Evolutionary conservation across 2,888 invertebrate species (phyloP).

Genomic region (Eupithecia pulchellata): DNA sequence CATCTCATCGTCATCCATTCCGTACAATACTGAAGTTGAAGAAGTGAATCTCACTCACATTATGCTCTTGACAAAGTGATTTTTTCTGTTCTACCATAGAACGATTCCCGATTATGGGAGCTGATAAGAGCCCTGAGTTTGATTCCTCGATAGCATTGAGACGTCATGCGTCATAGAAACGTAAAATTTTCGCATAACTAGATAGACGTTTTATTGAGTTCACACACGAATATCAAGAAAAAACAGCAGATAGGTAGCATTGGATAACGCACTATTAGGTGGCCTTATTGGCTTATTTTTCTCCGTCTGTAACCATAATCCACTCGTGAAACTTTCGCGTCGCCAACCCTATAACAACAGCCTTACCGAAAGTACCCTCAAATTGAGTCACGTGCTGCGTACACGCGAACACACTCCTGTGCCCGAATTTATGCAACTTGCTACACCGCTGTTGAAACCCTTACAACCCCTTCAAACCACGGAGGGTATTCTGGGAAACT

Average conservation of each 20-base stretch:
- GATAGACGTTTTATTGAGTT: too few species aligned
- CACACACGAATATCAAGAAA: too few species aligned
- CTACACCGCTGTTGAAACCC: conserved; percentile 51
- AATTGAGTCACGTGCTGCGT: conserved; percentile 71
- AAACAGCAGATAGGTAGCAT: too few species aligned
- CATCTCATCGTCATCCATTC: too few species aligned
- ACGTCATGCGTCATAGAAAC: background rate
- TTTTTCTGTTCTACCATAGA: too few species aligned
- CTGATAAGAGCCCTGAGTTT: background rate
- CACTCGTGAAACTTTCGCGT: conserved; percentile 9
- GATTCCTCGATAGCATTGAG: background rate
- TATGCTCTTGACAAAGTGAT: too few species aligned
- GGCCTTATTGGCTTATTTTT: too few species aligned
- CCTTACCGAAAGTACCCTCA: conserved; percentile 51
- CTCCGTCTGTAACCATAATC: background rate
- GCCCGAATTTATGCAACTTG: conserved; percentile 75
- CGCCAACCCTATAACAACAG: conserved; percentile 3
- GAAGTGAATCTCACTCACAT: too few species aligned
- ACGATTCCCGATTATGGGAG: too few species aligned
- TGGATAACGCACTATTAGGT: too few species aligned
- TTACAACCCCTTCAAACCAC: conserved; percentile 48
- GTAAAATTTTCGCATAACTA: too few species aligned
- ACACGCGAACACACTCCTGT: conserved; percentile 75
- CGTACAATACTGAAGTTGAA: too few species aligned
- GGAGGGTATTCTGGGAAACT: conserved; percentile 30